Conservation (phyloP, 2,888 invertebrate genomes). For the Hemaris fuciformis region DNA sequence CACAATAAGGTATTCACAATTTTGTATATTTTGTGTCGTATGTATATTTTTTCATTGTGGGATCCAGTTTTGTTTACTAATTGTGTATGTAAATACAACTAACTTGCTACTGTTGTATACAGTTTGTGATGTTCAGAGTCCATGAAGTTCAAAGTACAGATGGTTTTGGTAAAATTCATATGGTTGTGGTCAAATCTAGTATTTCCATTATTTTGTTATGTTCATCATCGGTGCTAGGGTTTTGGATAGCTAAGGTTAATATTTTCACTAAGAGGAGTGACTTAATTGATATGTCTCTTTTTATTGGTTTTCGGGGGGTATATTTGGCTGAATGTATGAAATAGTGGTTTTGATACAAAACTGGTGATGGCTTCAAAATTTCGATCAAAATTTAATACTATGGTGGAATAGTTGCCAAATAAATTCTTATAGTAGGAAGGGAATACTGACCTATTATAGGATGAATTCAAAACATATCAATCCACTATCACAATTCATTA, state of each 20-base stretch:
- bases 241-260: not conserved
- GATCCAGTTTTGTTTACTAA: not conserved
- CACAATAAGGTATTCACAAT: not conserved
- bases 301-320: too few relatives aligned
- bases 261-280: not conserved
- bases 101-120: not conserved
- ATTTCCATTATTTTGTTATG: not conserved
- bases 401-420: not conserved
- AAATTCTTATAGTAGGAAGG: not conserved
- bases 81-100: not conserved
- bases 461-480: not conserved
- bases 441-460: not conserved
- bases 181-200: not conserved
- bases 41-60: not conserved
- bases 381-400: not conserved
- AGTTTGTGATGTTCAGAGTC: not conserved
- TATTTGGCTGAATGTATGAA: too few relatives aligned
- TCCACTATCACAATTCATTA: not conserved
- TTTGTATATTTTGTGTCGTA: not conserved
- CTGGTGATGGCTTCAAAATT: not conserved
- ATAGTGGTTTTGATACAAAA: not conserved
- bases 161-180: too few relatives aligned
- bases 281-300: too few relatives aligned
- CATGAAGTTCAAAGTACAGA: too few relatives aligned
- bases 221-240: not conserved